These are phyloP conservation scores for Aradophagus sp. DNA, from an alignment of 1,140 invertebrate genomes.

Conservation along the genomic window DNA sequence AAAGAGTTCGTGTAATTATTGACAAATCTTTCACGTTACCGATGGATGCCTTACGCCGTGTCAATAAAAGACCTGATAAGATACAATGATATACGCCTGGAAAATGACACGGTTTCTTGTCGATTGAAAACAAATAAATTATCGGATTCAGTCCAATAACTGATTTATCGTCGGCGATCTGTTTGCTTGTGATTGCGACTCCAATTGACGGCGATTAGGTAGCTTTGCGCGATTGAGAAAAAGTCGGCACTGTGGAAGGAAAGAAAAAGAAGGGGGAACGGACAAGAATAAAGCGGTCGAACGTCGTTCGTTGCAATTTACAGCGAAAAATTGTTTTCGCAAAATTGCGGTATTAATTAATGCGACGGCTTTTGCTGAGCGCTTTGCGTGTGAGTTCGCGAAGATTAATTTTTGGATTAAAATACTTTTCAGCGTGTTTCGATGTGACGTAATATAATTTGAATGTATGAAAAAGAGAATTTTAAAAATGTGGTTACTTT, in stretches of 20 bases:
- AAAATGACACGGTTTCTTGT: constrained; percentile 30
- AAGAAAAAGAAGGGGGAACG: no score
- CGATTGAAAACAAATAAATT: constrained; percentile 24
- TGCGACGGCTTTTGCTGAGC: no score
- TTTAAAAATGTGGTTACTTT: no score
- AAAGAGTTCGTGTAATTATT: constrained; percentile 33
- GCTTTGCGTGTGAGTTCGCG: no score
- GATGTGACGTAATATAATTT: no score
- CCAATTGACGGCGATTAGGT: constrained; percentile 7
- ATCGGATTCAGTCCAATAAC: constrained; percentile 24
- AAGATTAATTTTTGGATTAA: no score
- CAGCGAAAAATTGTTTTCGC: no score
- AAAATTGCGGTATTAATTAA: no score
- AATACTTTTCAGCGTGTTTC: no score
- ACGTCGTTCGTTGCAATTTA: no score
- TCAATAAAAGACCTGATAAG: constrained; percentile 36
- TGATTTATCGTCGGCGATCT: constrained; percentile 26
- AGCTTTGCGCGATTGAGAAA: background rate
- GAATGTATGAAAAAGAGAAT: no score
- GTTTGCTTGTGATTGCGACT: constrained; percentile 8
- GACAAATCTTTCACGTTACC: constrained; percentile 33
- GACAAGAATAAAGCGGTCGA: background rate
- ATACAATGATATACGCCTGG: constrained; percentile 7
- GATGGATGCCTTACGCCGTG: constrained; percentile 3
- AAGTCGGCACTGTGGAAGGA: background rate